These are phyloP conservation scores for Phoxinus dragarum DNA, from an alignment of 2,797 vertebrate genomes.

Conservation along the genomic window DNA sequence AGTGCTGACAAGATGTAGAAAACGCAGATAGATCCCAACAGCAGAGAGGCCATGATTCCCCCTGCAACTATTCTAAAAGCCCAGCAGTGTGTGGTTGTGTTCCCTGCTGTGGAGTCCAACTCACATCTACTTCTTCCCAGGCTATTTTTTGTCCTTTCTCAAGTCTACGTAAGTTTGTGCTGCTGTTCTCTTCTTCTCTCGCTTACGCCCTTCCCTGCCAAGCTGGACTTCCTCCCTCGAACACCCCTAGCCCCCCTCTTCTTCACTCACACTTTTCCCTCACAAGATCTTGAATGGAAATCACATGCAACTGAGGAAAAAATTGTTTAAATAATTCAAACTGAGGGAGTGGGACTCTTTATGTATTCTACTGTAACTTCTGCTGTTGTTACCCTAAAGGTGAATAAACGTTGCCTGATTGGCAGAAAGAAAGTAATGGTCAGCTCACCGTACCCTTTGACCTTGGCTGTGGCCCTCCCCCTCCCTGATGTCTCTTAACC, in stretches of 20 bases:
- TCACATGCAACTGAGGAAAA: conserved; percentile 84
- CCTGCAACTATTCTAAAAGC: conserved; percentile 63
- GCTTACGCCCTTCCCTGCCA: conserved; percentile 57
- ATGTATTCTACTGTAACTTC: background rate
- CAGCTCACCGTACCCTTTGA: conserved; percentile 81
- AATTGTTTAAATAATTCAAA: conserved; percentile 63
- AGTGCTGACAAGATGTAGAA: conserved; percentile 71
- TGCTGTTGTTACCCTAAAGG: conserved; percentile 68
- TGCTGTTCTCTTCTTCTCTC: conserved; percentile 24
- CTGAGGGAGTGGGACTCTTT: conserved; percentile 15
- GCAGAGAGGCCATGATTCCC: conserved; percentile 74
- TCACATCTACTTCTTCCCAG: conserved; percentile 64
- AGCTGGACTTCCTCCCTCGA: conserved; percentile 69
- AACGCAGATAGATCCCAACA: conserved; percentile 66
- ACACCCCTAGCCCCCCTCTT: conserved; percentile 33
- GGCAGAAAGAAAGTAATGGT: conserved; percentile 72
- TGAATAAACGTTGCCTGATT: conserved; percentile 69
- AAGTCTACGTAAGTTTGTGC: conserved; percentile 75
- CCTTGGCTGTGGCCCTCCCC: conserved; percentile 75
- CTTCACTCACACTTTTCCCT: conserved; percentile 46
- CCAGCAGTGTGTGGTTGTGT: background rate
- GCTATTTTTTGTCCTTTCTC: conserved; percentile 70
- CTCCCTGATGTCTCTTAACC: conserved; percentile 36
- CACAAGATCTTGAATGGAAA: conserved; percentile 76
- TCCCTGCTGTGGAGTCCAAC: conserved; percentile 68